Evolutionary conservation across 1,140 invertebrate species (phyloP).

Genomic region (Mamestra configurata): DNA sequence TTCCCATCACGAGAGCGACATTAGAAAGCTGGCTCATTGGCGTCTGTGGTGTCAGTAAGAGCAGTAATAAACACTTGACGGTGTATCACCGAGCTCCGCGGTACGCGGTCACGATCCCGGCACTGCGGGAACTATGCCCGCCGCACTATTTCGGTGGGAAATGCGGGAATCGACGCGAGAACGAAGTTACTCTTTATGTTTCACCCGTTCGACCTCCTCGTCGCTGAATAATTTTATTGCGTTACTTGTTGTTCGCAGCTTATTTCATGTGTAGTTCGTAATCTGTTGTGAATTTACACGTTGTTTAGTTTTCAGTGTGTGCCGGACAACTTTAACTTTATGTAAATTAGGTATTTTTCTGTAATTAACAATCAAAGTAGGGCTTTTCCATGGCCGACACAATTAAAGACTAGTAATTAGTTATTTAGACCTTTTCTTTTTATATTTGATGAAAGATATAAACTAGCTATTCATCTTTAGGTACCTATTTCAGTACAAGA

Average conservation of each 20-base stretch:
- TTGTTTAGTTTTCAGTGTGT: slow-evolving; percentile 11
- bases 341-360: slow-evolving; percentile 17
- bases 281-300: slow-evolving; percentile 42
- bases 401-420: no score
- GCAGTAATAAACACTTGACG: slow-evolving; percentile 23
- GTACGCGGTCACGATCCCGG: slow-evolving; percentile 25
- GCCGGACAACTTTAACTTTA: slow-evolving; percentile 35
- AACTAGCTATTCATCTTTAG: neutral
- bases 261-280: slow-evolving; percentile 40
- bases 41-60: slow-evolving; percentile 20
- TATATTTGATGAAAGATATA: neutral
- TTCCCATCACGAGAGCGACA: slow-evolving; percentile 13
- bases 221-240: slow-evolving; percentile 50
- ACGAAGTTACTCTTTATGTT: slow-evolving; percentile 46
- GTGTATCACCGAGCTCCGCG: neutral
- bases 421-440: neutral
- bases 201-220: neutral
- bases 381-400: no score
- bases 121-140: slow-evolving; percentile 14
- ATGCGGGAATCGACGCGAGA: slow-evolving; percentile 37
- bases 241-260: slow-evolving; percentile 42
- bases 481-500: no score
- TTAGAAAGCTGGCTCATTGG: slow-evolving; percentile 19
- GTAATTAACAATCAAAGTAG: slow-evolving; percentile 23
- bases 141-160: slow-evolving; percentile 44